Conservation (phyloP, 1,140 invertebrate genomes). For the Drosophila lini region DNA sequence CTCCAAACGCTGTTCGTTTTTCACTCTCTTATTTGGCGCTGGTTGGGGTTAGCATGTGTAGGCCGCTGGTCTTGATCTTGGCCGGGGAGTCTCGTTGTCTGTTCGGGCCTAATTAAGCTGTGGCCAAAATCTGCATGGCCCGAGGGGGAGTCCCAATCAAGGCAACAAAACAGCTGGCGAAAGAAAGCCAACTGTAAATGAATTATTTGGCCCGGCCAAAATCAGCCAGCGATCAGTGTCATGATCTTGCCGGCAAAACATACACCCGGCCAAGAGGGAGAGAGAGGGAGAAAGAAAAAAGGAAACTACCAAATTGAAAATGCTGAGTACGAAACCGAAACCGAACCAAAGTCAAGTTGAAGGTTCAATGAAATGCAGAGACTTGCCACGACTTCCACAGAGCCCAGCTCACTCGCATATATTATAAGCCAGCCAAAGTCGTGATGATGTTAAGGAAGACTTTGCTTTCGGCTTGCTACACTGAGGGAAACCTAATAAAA, state of each 20-base stretch:
- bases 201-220: slow-evolving; percentile 53
- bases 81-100: slow-evolving; percentile 20
- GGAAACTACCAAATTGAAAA: slow-evolving; percentile 69
- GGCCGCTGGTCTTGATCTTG: slow-evolving; percentile 52
- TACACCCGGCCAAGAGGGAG: background rate
- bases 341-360: slow-evolving; percentile 74
- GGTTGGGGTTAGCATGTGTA: slow-evolving; percentile 54
- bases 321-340: slow-evolving; percentile 39
- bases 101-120: slow-evolving; percentile 72
- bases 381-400: slow-evolving; percentile 56
- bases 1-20: slow-evolving; percentile 23
- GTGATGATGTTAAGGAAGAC: slow-evolving; percentile 75
- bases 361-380: slow-evolving; percentile 81
- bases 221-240: slow-evolving; percentile 70
- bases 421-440: slow-evolving; percentile 74
- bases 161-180: slow-evolving; percentile 42
- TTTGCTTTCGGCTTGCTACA: slow-evolving; percentile 30
- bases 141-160: slow-evolving; percentile 59
- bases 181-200: slow-evolving; percentile 55
- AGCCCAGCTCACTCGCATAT: slow-evolving; percentile 63
- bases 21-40: slow-evolving; percentile 2
- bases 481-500: background rate
- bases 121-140: slow-evolving; percentile 66
- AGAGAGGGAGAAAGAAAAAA: slow-evolving; percentile 1
- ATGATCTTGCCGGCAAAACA: slow-evolving; percentile 64